phyloP scores from a whole-genome alignment of 1,140 invertebrate genomes.

The Melanaphis sacchari region DNA sequence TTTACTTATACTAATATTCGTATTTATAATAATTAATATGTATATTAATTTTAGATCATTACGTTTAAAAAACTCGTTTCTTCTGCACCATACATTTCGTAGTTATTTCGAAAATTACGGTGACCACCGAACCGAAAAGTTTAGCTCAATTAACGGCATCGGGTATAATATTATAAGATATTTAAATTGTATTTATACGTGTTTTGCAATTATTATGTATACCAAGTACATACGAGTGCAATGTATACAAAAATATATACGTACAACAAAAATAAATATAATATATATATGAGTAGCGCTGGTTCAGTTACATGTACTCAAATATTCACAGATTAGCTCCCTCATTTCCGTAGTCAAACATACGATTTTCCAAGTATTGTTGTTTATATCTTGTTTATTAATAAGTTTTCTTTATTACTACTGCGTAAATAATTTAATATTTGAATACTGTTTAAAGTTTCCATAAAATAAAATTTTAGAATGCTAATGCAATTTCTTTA shows the following conservation, averaged over 20 bases:
- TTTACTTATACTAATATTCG: not conserved
- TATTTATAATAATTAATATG: not conserved
- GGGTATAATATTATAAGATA: not conserved
- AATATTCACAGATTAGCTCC: too few relatives aligned
- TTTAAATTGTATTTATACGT: not conserved
- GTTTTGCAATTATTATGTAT: not conserved
- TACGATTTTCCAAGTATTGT: too few relatives aligned
- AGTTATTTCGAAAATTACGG: constrained; percentile 21
- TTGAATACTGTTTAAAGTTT: too few relatives aligned
- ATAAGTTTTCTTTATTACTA: too few relatives aligned
- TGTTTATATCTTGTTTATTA: too few relatives aligned
- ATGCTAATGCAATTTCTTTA: too few relatives aligned
- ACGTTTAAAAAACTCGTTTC: not conserved
- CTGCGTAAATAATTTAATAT: too few relatives aligned
- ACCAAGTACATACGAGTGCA: not conserved
- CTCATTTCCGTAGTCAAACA: too few relatives aligned
- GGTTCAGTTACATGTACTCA: too few relatives aligned
- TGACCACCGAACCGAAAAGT: not conserved
- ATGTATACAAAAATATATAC: not conserved
- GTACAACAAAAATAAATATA: too few relatives aligned
- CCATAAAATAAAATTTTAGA: too few relatives aligned
- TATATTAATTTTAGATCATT: not conserved
- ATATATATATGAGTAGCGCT: too few relatives aligned
- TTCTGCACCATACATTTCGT: not conserved
- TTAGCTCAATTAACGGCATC: not conserved